Evolutionary conservation across 37 sponge, comb jelly and placozoan genomes (phyloP).

Genomic region (Halisarca cf. caerulea): DNA sequence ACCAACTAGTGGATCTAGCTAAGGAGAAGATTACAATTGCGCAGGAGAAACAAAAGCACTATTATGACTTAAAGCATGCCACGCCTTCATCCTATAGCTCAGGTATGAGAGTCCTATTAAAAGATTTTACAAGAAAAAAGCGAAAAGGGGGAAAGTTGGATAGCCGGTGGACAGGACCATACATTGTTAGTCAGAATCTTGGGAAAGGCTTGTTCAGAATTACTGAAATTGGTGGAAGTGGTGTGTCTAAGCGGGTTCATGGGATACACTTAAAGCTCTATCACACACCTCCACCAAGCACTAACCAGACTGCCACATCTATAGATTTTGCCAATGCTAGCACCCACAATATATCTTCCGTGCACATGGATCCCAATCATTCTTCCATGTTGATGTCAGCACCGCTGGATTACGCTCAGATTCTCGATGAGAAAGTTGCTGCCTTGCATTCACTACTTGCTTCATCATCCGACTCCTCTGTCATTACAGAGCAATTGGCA

Average conservation of each 20-base stretch:
- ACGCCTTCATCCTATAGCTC: not conserved
- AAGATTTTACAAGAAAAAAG: not conserved
- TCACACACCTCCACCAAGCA: not conserved
- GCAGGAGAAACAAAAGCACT: not conserved
- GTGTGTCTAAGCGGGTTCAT: not conserved
- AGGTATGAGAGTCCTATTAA: not conserved
- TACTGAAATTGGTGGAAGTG: not conserved
- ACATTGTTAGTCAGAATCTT: not conserved
- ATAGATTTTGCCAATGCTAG: too few relatives aligned
- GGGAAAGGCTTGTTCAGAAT: not conserved
- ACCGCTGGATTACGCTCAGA: too few relatives aligned
- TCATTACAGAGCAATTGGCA: too few relatives aligned
- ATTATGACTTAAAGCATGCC: not conserved
- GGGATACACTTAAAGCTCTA: not conserved
- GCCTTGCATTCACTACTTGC: too few relatives aligned
- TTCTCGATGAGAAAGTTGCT: too few relatives aligned
- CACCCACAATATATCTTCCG: too few relatives aligned
- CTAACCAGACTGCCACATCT: too few relatives aligned
- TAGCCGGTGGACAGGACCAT: not conserved
- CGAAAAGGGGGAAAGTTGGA: not conserved
- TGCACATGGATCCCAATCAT: too few relatives aligned
- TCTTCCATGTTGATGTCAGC: too few relatives aligned
- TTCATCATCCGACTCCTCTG: too few relatives aligned
- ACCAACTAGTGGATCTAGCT: not conserved
- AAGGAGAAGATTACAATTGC: not conserved